phyloP scores from a whole-genome alignment of 2,888 invertebrate genomes.

The Cerceris rybyensis region DNA sequence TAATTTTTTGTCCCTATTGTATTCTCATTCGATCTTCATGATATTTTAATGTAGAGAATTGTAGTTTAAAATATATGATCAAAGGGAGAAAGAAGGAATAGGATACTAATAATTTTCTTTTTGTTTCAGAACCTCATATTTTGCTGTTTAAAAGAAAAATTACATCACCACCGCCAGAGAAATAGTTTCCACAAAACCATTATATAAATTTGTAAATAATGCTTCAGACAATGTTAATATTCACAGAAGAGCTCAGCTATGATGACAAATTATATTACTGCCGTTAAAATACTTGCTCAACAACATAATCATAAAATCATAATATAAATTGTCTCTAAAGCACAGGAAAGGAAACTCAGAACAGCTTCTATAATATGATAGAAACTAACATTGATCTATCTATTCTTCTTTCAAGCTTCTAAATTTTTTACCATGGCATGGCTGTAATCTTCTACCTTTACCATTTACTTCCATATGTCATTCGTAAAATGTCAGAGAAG shows the following conservation, averaged over 20 bases:
- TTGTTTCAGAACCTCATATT: constrained; percentile 92
- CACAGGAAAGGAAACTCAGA: background rate
- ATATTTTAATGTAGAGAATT: background rate
- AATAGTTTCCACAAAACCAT: constrained; percentile 45
- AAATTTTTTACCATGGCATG: constrained; percentile 25
- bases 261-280: constrained; percentile 13
- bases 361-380: background rate
- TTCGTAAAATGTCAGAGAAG: constrained; percentile 65
- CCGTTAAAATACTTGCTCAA: constrained; percentile 1
- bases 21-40: background rate
- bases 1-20: background rate
- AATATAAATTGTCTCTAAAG: background rate
- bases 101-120: constrained; percentile 32
- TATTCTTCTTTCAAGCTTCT: constrained; percentile 3
- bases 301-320: background rate
- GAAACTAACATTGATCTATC: background rate
- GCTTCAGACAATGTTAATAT: constrained; percentile 65
- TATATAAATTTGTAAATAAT: constrained; percentile 59
- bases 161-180: constrained; percentile 82
- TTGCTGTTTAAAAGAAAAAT: constrained; percentile 91
- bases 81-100: background rate
- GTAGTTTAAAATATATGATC: background rate
- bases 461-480: constrained; percentile 51
- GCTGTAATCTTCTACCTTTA: constrained; percentile 32
- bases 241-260: constrained; percentile 59